These are phyloP conservation scores for Drosophila aldrichi DNA, from an alignment of 2,888 invertebrate genomes.

Conservation along the genomic window DNA sequence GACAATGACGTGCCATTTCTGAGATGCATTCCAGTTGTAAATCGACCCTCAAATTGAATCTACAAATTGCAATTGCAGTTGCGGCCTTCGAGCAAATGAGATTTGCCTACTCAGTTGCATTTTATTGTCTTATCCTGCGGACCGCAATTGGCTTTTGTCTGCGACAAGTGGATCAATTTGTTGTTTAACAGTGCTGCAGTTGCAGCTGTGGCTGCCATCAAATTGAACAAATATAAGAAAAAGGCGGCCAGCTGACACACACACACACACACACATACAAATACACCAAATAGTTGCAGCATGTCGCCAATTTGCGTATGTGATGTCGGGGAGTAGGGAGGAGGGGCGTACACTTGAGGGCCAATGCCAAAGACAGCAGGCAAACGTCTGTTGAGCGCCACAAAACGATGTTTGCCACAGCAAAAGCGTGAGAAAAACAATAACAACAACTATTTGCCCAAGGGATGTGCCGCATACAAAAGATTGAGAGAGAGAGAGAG, in stretches of 20 bases:
- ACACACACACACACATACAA: background rate
- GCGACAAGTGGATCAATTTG: slow-evolving; percentile 72
- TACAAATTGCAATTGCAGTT: slow-evolving; percentile 7
- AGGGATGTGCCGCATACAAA: slow-evolving; percentile 27
- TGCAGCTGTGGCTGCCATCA: slow-evolving; percentile 28
- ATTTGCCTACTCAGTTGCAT: slow-evolving; percentile 36
- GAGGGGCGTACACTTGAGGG: slow-evolving; percentile 13
- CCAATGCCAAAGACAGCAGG: slow-evolving; percentile 39
- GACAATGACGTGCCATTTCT: too few species aligned
- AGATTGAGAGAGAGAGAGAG: slow-evolving; percentile 1
- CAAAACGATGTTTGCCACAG: slow-evolving; percentile 43
- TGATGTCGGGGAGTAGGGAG: slow-evolving; percentile 5
- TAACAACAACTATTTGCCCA: slow-evolving; percentile 35
- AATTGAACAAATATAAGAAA: slow-evolving; percentile 15
- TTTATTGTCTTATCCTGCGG: slow-evolving; percentile 16
- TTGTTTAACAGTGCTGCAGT: slow-evolving; percentile 26
- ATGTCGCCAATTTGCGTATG: slow-evolving; percentile 63
- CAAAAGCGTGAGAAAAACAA: slow-evolving; percentile 54
- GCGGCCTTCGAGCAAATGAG: slow-evolving; percentile 7
- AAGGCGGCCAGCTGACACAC: slow-evolving; percentile 17
- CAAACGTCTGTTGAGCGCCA: slow-evolving; percentile 25
- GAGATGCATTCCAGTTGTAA: too few species aligned
- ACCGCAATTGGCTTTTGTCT: slow-evolving; percentile 29
- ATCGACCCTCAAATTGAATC: background rate
- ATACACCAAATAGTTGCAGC: slow-evolving; percentile 20